Conservation (phyloP, 1,140 invertebrate genomes). For the Helicoverpa zea region DNA sequence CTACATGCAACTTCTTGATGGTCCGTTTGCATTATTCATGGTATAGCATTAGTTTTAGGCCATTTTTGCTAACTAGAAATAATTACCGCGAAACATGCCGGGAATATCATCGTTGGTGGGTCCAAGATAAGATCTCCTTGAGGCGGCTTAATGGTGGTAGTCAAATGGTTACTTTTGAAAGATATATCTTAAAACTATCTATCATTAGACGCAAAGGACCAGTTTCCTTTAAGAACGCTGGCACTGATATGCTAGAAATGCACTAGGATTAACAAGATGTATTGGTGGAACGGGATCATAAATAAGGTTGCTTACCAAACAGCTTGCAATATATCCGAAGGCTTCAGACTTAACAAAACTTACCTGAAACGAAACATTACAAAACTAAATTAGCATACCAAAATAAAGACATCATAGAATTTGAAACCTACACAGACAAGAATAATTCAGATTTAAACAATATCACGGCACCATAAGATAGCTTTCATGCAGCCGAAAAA, state of each 20-base stretch:
- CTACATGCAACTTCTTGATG: background rate
- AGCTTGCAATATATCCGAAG: conserved; percentile 1
- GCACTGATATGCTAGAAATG: conserved; percentile 5
- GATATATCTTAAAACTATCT: conserved; percentile 1
- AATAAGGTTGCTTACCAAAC: conserved; percentile 24
- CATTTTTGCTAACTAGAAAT: too few relatives aligned
- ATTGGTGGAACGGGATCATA: conserved; percentile 5
- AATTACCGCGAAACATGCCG: too few relatives aligned
- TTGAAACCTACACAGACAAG: too few relatives aligned
- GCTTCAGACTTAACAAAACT: background rate
- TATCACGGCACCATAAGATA: background rate
- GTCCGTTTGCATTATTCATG: background rate
- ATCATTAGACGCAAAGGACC: background rate
- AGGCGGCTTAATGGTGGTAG: too few relatives aligned
- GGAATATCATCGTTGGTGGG: too few relatives aligned
- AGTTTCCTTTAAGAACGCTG: conserved; percentile 28
- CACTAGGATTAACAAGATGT: background rate
- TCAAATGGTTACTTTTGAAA: background rate
- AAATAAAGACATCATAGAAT: too few relatives aligned
- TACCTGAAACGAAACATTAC: conserved; percentile 18
- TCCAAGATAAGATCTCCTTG: too few relatives aligned
- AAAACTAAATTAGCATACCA: background rate
- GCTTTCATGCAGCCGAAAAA: background rate
- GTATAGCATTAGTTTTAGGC: too few relatives aligned
- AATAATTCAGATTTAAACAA: background rate